phyloP scores from a whole-genome alignment of 1,140 invertebrate species.

The Bacillus rossius region DNA sequence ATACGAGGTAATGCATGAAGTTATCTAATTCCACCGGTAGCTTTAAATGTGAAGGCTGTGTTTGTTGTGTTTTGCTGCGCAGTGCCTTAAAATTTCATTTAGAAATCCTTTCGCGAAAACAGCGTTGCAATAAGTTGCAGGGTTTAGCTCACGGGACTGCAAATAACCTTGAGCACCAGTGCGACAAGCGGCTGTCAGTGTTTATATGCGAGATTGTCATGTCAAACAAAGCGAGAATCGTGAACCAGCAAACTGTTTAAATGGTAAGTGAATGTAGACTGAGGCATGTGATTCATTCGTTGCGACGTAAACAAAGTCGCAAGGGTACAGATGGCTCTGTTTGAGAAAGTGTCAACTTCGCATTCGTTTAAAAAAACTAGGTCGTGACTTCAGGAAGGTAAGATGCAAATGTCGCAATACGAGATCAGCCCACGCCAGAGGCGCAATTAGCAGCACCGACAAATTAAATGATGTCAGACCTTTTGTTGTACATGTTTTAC shows the following conservation, averaged over 20 bases:
- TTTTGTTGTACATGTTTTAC: too few relatives aligned
- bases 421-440: too few relatives aligned
- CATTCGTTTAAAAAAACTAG: constrained; percentile 15
- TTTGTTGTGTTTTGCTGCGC: background rate
- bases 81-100: constrained; percentile 19
- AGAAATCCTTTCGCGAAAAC: constrained; percentile 14
- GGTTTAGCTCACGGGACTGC: constrained; percentile 3
- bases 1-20: constrained; percentile 13
- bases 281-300: too few relatives aligned
- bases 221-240: background rate
- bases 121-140: background rate
- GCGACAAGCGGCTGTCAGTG: constrained; percentile 7
- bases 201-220: constrained; percentile 11
- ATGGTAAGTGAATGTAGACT: too few relatives aligned
- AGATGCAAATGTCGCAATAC: too few relatives aligned
- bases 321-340: constrained; percentile 7
- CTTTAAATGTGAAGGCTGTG: background rate
- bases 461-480: too few relatives aligned
- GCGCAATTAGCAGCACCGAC: too few relatives aligned
- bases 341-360: constrained; percentile 11
- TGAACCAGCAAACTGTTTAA: too few relatives aligned
- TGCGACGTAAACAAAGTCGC: constrained; percentile 7
- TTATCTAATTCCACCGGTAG: background rate
- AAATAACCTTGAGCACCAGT: constrained; percentile 13
- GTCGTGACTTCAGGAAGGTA: constrained; percentile 5